phyloP scores from a whole-genome alignment of 1,140 invertebrate genomes.

The Subanguina moxae region DNA sequence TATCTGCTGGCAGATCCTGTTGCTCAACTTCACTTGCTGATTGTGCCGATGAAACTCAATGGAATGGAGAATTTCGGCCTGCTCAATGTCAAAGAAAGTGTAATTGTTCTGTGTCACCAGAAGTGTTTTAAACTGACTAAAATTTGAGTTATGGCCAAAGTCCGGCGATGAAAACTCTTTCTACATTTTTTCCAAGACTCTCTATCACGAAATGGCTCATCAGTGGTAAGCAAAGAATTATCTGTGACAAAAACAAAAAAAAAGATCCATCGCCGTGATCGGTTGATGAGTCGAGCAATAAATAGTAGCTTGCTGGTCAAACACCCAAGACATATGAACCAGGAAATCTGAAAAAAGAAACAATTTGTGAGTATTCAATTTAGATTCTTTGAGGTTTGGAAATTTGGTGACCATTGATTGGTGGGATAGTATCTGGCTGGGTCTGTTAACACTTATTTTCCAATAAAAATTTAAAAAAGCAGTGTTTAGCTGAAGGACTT shows the following conservation, averaged over 20 bases:
- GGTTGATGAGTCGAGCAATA: no score
- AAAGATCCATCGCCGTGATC: no score
- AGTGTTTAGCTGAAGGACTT: neutral
- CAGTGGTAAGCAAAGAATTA: slow-evolving; percentile 40
- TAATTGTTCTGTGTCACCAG: neutral
- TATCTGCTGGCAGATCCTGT: slow-evolving; percentile 32
- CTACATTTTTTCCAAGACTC: slow-evolving; percentile 31
- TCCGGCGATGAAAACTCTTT: slow-evolving; percentile 15
- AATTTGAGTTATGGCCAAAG: slow-evolving; percentile 34
- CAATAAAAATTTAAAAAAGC: neutral
- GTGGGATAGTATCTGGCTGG: slow-evolving; percentile 45
- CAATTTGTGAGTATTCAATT: no score
- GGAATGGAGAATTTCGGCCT: slow-evolving; percentile 47
- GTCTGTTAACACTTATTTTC: slow-evolving; percentile 8
- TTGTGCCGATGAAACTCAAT: slow-evolving; percentile 35
- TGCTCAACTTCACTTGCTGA: slow-evolving; percentile 33
- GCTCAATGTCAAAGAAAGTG: slow-evolving; percentile 31
- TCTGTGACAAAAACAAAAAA: no score
- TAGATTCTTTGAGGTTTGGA: slow-evolving; percentile 9
- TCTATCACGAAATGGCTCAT: slow-evolving; percentile 44
- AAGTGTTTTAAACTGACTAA: neutral
- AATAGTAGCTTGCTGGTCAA: no score
- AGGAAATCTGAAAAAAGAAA: no score
- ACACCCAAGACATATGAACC: no score
- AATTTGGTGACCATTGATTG: slow-evolving; percentile 20